phyloP scores from a whole-genome alignment of 2,113 vertebrate species.

The Thalassoma bifasciatum region DNA sequence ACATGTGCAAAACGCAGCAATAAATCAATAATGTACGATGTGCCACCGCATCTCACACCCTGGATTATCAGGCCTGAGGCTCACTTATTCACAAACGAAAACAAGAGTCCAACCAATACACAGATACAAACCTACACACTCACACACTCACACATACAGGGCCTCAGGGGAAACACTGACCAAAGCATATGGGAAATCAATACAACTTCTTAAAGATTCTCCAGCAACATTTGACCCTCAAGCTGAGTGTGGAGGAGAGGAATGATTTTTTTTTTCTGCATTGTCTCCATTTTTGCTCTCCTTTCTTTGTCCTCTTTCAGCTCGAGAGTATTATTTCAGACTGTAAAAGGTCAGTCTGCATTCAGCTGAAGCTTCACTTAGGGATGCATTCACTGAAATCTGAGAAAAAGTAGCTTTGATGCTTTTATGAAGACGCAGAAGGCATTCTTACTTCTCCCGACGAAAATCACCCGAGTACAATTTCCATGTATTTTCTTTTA shows the following conservation, averaged over 20 bases:
- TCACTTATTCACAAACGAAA: background rate
- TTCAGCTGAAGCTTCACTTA: background rate
- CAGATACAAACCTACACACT: background rate
- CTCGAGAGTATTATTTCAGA: background rate
- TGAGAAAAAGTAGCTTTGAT: background rate
- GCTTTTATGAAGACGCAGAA: too few species aligned
- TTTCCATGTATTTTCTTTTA: too few species aligned
- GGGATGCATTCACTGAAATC: background rate
- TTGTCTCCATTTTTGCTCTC: background rate
- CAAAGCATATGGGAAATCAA: conserved; percentile 44
- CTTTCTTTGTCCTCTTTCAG: background rate
- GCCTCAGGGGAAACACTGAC: background rate
- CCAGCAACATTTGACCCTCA: background rate
- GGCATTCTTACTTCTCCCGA: too few species aligned
- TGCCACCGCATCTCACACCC: conserved; percentile 55
- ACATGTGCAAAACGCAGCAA: conserved; percentile 74
- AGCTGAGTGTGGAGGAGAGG: background rate
- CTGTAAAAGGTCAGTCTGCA: background rate
- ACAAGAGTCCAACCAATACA: background rate
- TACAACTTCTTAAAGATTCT: conserved; percentile 28
- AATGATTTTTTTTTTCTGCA: background rate
- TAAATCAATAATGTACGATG: conserved; percentile 76
- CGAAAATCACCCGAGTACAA: too few species aligned
- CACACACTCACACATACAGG: background rate
- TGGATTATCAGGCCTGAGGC: conserved; percentile 20